A percentile compares a stretch with the other conserved stretches of the same genome.
phyloP scores from a whole-genome alignment of 2,797 vertebrate species.

The Micrastur ruficollis region DNA sequence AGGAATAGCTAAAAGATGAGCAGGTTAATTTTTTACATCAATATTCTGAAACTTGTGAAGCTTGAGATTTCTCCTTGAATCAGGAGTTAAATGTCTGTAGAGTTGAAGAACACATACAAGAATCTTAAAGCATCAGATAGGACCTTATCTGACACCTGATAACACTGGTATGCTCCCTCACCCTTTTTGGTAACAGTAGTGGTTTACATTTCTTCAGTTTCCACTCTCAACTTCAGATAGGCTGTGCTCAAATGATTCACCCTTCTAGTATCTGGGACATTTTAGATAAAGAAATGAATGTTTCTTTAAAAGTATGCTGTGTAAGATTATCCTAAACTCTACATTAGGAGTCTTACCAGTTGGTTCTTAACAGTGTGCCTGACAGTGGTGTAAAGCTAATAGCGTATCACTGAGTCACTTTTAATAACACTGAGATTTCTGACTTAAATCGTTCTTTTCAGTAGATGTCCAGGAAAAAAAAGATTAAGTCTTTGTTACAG shows the following conservation, averaged over 20 bases:
- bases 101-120: not conserved
- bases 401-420: not conserved
- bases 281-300: not conserved
- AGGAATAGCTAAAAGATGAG: not conserved
- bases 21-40: not conserved
- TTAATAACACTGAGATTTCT: not conserved
- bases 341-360: not conserved
- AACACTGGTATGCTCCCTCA: not conserved
- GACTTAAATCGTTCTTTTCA: not conserved
- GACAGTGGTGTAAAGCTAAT: not conserved
- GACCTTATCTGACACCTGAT: not conserved
- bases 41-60: not conserved
- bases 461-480: not conserved
- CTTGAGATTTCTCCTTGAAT: not conserved
- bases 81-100: not conserved
- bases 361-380: not conserved
- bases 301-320: not conserved
- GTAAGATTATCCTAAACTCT: not conserved
- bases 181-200: not conserved
- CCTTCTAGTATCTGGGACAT: not conserved
- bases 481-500: not conserved
- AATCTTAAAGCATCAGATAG: not conserved
- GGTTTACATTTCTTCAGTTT: not conserved
- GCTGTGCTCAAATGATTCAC: not conserved
- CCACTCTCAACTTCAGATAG: not conserved